Percentiles rank a stretch among this genome's conserved stretches.
Conservation (phyloP, 2,113 vertebrate species). For the Carettochelys insculpta region DNA sequence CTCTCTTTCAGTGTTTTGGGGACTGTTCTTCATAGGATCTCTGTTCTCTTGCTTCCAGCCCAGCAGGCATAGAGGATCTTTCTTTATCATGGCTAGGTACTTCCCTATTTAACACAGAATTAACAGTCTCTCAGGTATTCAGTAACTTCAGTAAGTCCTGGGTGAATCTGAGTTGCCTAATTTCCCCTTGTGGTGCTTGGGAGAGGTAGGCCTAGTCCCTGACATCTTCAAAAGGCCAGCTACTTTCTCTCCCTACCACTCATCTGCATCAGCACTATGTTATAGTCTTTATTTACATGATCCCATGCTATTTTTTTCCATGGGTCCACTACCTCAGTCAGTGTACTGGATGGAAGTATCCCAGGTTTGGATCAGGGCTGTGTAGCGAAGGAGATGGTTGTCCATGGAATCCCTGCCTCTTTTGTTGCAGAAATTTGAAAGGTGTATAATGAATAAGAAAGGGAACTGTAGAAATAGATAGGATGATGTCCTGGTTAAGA, state of each 20-base stretch:
- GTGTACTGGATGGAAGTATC: accelerated
- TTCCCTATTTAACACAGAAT: background rate
- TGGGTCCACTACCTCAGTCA: background rate
- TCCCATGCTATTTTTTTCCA: background rate
- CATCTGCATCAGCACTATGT: background rate
- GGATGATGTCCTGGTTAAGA: background rate
- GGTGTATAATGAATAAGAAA: background rate
- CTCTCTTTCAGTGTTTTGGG: background rate
- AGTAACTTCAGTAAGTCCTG: background rate
- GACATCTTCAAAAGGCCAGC: background rate
- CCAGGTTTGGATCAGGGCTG: background rate
- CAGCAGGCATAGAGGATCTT: background rate
- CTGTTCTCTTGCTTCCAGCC: background rate
- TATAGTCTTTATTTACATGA: background rate
- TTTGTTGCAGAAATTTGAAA: background rate
- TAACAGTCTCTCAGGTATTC: background rate
- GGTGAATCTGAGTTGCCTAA: background rate
- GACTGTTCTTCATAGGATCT: background rate
- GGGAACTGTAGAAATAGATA: background rate
- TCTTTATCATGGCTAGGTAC: background rate
- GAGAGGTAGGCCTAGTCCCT: background rate
- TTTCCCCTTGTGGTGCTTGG: background rate
- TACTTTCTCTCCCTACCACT: background rate
- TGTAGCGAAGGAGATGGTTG: background rate
- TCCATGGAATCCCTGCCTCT: background rate